A percentile compares a stretch with the other conserved stretches of the same genome.
Evolutionary conservation across 2,113 vertebrate species (phyloP).

Genomic region (Polyodon spathula): DNA sequence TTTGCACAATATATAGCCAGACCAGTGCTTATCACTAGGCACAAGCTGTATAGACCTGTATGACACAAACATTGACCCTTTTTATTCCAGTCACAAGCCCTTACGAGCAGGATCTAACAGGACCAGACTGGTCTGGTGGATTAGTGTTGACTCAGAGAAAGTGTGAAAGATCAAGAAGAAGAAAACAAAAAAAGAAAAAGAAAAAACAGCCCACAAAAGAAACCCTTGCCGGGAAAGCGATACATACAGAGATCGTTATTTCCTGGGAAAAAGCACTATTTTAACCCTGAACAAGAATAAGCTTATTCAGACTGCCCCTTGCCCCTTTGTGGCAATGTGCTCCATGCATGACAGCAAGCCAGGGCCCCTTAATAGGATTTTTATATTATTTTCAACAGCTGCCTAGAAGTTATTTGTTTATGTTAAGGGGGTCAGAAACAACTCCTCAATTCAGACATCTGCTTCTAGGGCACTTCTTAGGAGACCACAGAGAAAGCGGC

Average conservation of each 20-base stretch:
- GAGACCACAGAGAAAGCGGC: constrained; percentile 70
- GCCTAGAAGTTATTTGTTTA: constrained; percentile 81
- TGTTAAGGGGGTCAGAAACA: constrained; percentile 57
- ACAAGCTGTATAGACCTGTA: not conserved
- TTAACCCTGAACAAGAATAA: constrained; percentile 54
- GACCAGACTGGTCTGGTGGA: not conserved
- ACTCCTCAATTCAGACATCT: constrained; percentile 74
- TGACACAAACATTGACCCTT: not conserved
- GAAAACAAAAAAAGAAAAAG: not conserved
- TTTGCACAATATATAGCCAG: too few species aligned
- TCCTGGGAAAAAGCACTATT: constrained; percentile 74
- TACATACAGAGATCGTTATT: constrained; percentile 59
- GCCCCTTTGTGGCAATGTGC: constrained; percentile 1
- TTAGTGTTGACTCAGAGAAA: not conserved
- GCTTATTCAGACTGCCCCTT: constrained; percentile 42
- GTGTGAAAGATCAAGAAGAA: not conserved
- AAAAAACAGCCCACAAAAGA: not conserved
- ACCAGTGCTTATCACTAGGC: not conserved
- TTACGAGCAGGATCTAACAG: constrained; percentile 9
- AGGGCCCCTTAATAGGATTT: constrained; percentile 73
- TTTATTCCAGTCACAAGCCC: not conserved
- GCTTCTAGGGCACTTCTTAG: constrained; percentile 70
- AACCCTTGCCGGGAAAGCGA: constrained; percentile 51
- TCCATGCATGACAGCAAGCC: constrained; percentile 64
- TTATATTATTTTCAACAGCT: constrained; percentile 80